Evolutionary conservation across 2,113 vertebrate species (phyloP), one percentile per base, ranked within the genome.

Genomic region (Pao palembangensis): DNA sequence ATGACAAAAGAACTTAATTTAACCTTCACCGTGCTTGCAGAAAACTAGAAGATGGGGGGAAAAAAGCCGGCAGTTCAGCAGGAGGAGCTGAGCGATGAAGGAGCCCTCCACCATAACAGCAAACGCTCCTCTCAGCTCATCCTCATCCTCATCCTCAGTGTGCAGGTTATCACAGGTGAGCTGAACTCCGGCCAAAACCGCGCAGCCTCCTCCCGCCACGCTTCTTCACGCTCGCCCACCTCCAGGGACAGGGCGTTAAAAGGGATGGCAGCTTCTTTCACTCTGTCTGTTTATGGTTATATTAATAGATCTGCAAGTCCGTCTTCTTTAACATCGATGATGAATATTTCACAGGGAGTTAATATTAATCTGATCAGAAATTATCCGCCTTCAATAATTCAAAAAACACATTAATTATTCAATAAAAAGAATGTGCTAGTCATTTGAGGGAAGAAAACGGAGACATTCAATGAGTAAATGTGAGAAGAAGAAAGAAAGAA

Each of bases 291-390:
- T 89, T 87, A 71, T 78, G 77, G 84, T 80, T 74, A 74, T 80
- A 84, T 82, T 83, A 86, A 87, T 84, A 76, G 76, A 71, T 82
- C 72, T 31, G 43, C 69, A 69, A 79, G 69, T 75, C 88, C 72
- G 84, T 85, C 64, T 42, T 80, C 85, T 82, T 63, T 62, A 79
- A 82, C 79, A 84, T 67, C 28, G 44, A 38, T 18, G 74, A 87
- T 89, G 64, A 87, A 90, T 90, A 88, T 91, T 91, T 90, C 58
- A 91, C 62, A 18, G 42, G 78, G 78, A 84, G 76, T 85, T 88
- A 86, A 90, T 89, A 91, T 91, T 90, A 87, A 91, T 89, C 82
- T 83, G 88, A 90, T 90, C 86, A 87, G 81, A 88, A 89, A 89
- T 89, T 89, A 89, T 89, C 84, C 74, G 76, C 50, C 79, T 72